Evolutionary conservation across 1,140 invertebrate species (phyloP).

Genomic region (Chrysomallon squamiferum): DNA sequence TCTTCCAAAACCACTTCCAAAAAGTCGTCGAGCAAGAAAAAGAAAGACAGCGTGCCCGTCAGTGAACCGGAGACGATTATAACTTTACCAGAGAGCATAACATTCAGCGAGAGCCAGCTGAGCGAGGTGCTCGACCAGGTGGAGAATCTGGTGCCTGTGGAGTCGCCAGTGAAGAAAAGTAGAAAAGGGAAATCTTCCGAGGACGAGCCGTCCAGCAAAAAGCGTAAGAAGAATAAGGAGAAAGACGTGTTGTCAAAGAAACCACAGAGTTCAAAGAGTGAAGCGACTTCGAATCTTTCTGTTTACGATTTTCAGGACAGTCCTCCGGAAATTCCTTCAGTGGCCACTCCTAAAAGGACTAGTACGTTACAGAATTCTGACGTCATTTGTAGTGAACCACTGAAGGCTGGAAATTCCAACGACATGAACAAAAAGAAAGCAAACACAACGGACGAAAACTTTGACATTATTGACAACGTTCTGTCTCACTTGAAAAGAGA

Average conservation of each 20-base stretch:
- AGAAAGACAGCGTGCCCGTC: not conserved
- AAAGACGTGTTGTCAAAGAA: slow-evolving; percentile 2
- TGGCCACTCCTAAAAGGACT: not conserved
- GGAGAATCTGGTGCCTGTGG: slow-evolving; percentile 39
- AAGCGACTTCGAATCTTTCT: slow-evolving; percentile 27
- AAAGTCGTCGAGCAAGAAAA: slow-evolving; percentile 8
- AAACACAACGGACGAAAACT: slow-evolving; percentile 11
- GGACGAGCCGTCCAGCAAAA: slow-evolving; percentile 35
- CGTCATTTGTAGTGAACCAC: too few relatives aligned
- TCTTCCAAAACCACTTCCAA: not conserved
- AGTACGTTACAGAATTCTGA: too few relatives aligned
- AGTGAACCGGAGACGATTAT: not conserved
- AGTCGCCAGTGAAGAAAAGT: slow-evolving; percentile 22
- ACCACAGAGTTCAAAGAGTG: not conserved
- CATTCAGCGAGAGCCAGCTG: slow-evolving; percentile 49
- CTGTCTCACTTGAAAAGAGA: slow-evolving; percentile 10
- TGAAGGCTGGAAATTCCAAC: too few relatives aligned
- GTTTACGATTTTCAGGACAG: slow-evolving; percentile 51
- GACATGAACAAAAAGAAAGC: slow-evolving; percentile 1
- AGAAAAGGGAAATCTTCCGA: slow-evolving; percentile 23
- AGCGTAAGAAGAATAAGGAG: slow-evolving; percentile 38
- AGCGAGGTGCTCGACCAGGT: slow-evolving; percentile 55
- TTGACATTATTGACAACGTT: slow-evolving; percentile 9
- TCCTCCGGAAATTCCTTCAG: slow-evolving; percentile 10
- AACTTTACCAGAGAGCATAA: slow-evolving; percentile 28